Percentiles rank a stretch among this genome's conserved stretches.
These are phyloP conservation scores for Pseudoips prasinana DNA, from an alignment of 2,888 invertebrate species.

Conservation along the genomic window DNA sequence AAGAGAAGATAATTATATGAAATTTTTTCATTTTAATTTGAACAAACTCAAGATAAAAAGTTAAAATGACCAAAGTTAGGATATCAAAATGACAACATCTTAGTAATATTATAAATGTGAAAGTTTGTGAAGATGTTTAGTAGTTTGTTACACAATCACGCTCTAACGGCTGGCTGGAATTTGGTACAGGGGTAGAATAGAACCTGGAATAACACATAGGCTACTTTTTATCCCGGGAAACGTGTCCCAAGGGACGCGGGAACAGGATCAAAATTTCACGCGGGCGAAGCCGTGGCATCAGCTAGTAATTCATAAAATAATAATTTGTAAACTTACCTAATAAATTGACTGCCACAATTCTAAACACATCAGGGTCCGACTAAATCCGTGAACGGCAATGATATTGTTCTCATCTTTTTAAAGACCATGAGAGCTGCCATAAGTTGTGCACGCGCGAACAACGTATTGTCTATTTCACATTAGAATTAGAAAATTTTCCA, in stretches of 20 bases:
- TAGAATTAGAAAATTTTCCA: slow-evolving; percentile 1
- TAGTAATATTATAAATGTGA: slow-evolving; percentile 1
- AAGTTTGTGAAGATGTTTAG: slow-evolving; percentile 1
- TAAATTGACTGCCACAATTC: slow-evolving; percentile 4
- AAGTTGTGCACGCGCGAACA: slow-evolving; percentile 1
- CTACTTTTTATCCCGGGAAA: slow-evolving; percentile 1
- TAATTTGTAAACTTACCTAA: slow-evolving; percentile 3
- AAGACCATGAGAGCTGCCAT: neutral
- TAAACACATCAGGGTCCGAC: slow-evolving; percentile 4
- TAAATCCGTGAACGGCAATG: slow-evolving; percentile 2
- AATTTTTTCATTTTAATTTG: slow-evolving; percentile 2
- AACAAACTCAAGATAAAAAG: slow-evolving; percentile 1
- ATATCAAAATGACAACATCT: slow-evolving; percentile 1
- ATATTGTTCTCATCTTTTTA: slow-evolving; percentile 1
- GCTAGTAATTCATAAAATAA: slow-evolving; percentile 1
- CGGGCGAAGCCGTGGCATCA: slow-evolving; percentile 1
- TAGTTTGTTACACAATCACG: slow-evolving; percentile 1
- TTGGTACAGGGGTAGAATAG: slow-evolving; percentile 1
- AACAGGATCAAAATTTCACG: slow-evolving; percentile 1
- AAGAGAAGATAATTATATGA: slow-evolving; percentile 1
- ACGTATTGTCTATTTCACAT: slow-evolving; percentile 1
- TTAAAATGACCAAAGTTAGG: slow-evolving; percentile 2
- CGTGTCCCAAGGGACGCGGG: slow-evolving; percentile 1
- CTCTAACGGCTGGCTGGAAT: slow-evolving; percentile 1
- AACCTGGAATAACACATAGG: slow-evolving; percentile 1